Evolutionary conservation across 1,140 invertebrate species (phyloP), one percentile per base, ranked within the genome.

Genomic region (Berghia stephanieae): DNA sequence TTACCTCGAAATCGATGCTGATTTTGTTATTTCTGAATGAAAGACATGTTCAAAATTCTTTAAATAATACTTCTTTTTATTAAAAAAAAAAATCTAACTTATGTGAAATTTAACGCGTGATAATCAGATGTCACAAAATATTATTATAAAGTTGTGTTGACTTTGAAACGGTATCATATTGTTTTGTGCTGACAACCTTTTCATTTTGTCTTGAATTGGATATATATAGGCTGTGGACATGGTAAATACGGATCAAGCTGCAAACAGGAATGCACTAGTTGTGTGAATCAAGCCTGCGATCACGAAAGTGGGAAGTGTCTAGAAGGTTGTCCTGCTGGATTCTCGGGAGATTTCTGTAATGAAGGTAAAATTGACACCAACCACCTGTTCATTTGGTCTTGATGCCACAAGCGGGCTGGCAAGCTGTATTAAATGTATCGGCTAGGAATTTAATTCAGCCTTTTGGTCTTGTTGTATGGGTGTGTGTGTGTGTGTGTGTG

Each of bases 161-260:
- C 21, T 71, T 34, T 13, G 27, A 55, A 31, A 24, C 69, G 6
- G 44, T 67, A 5, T 60, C 31, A 34, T 5, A 27, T 73, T 16
- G 31, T 21, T 18, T 77, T 21, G 40, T 13, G 13, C n/a, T 70
- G 16, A 52, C 24, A 34, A 34, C 46, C 24, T 5, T 34, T 2
- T 10, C 40, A 3, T 27, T 36, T n/a, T 21, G 0, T n/a, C 21
- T 43, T 13, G 16, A n/a, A 4, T 71, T 6, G 60, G 34, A 46
- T 16, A 55, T 46, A 66, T 77, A 16, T 63, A 85, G 84, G 40
- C 13, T 85, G 84, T 78, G 3, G 55, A 1, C 0, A 52, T 31
- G 82, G 83, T 3, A 78, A 60, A 42, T 83, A 79, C 81, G 84
- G 84, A n/a, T 13, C 44, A 13, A 40, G 68, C 3, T 85, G 84